A percentile compares a stretch with the other conserved stretches of the same genome.
Conservation (phyloP, 2,113 vertebrate genomes). For the Nesogale talazaci region DNA sequence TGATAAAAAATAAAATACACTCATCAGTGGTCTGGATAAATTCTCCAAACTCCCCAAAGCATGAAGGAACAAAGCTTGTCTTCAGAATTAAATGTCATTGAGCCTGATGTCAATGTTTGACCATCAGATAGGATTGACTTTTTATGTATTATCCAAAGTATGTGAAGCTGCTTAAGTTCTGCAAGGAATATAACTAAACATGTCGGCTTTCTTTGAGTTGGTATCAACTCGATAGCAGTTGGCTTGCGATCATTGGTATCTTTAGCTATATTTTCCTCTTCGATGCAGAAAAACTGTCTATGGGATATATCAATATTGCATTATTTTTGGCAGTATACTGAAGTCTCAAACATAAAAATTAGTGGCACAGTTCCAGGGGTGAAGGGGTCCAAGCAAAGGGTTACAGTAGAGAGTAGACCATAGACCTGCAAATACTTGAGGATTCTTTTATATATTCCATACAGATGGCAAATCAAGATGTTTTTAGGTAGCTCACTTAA, state of each 20-base stretch:
- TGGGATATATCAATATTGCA: not conserved
- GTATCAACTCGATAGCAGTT: no score
- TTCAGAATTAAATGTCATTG: not conserved
- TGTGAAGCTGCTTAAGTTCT: not conserved
- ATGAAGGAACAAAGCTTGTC: not conserved
- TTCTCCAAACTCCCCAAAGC: not conserved
- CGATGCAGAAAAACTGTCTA: not conserved
- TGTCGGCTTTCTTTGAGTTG: no score
- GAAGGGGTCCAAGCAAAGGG: not conserved
- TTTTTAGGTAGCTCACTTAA: not conserved
- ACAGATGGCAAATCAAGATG: not conserved
- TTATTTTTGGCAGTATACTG: not conserved
- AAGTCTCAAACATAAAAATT: not conserved
- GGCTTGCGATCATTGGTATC: no score
- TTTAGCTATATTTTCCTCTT: no score
- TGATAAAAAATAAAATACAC: not conserved
- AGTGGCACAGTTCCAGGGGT: not conserved
- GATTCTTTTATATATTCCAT: not conserved
- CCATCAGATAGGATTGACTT: not conserved
- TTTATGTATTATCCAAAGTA: not conserved
- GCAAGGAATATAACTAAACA: no score
- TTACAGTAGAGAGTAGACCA: fast-evolving
- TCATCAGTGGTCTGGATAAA: not conserved
- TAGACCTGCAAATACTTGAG: not conserved
- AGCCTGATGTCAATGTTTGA: conserved; percentile 9